These are phyloP conservation scores for Lasioglossum lativentre DNA, from an alignment of 2,888 invertebrate species.

Conservation along the genomic window DNA sequence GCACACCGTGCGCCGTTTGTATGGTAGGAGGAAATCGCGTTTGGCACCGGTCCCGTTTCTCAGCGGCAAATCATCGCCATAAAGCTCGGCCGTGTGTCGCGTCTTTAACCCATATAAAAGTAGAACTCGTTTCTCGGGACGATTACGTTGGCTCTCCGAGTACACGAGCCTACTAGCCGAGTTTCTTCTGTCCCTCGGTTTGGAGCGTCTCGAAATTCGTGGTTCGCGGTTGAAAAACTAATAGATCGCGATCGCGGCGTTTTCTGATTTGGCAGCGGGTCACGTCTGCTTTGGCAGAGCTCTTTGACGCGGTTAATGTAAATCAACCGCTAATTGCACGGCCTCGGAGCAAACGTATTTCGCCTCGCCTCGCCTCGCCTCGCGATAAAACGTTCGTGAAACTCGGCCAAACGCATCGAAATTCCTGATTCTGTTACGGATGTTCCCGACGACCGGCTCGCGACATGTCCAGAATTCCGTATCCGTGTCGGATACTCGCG, in stretches of 20 bases:
- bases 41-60: slow-evolving; percentile 40
- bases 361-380: not conserved
- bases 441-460: not conserved
- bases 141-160: slow-evolving; percentile 1
- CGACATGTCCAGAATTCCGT: not conserved
- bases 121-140: slow-evolving; percentile 28
- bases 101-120: slow-evolving; percentile 57
- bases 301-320: slow-evolving; percentile 21
- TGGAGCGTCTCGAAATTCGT: not conserved
- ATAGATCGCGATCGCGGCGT: not conserved
- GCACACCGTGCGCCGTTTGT: not conserved
- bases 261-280: slow-evolving; percentile 30
- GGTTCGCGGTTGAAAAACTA: not conserved
- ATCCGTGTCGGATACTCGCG: not conserved
- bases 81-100: slow-evolving; percentile 29
- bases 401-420: not conserved
- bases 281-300: slow-evolving; percentile 26
- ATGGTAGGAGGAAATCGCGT: slow-evolving; percentile 12
- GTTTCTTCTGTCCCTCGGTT: not conserved
- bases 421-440: not conserved
- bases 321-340: slow-evolving; percentile 44
- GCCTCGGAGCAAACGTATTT: not conserved
- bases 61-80: slow-evolving; percentile 15
- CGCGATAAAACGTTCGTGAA: not conserved
- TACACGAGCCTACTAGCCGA: not conserved